Conservation (phyloP, 2,113 vertebrate species). For the Balaenoptera acutorostrata region DNA sequence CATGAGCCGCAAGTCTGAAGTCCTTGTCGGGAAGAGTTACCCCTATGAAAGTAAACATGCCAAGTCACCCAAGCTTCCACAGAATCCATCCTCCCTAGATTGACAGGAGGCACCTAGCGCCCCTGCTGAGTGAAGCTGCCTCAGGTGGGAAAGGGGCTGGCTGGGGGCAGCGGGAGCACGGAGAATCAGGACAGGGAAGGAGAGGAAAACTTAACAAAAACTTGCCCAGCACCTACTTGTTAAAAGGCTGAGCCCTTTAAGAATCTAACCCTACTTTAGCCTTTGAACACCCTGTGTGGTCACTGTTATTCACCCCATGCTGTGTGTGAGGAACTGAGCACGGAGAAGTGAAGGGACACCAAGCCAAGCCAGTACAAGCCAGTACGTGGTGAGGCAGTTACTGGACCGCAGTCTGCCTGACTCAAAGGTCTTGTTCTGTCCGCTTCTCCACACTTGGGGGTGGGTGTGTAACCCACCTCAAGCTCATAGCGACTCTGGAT, state of each 20-base stretch:
- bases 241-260: not conserved
- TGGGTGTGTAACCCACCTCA: not conserved
- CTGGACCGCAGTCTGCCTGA: not conserved
- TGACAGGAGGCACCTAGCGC: not conserved
- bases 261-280: not conserved
- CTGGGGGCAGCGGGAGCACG: not conserved
- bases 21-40: not conserved
- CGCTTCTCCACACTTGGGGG: accelerated
- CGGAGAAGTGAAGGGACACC: not conserved
- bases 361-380: not conserved
- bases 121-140: not conserved
- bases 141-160: not conserved
- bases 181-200: not conserved
- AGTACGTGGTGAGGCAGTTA: not conserved
- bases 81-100: not conserved
- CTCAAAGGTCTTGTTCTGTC: not conserved
- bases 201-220: not conserved
- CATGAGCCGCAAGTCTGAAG: not conserved
- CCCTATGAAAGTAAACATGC: not conserved
- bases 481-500: not conserved
- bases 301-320: not conserved
- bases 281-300: not conserved
- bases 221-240: not conserved
- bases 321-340: not conserved
- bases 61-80: not conserved